These are phyloP conservation scores for Oeneis ivallda DNA, from an alignment of 2,888 invertebrate species.

Conservation along the genomic window DNA sequence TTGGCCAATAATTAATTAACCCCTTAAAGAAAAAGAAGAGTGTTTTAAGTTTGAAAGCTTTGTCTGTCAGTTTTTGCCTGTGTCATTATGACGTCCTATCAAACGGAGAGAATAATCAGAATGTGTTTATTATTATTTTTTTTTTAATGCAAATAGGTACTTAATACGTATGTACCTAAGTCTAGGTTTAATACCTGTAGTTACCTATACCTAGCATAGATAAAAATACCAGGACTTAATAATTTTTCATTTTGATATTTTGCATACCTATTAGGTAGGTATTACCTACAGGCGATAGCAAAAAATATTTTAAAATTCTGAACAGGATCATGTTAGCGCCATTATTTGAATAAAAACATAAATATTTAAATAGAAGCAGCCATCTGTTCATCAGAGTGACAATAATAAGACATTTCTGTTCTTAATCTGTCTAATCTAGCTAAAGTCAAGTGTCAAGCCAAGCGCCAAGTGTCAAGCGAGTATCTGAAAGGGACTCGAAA, in stretches of 20 bases:
- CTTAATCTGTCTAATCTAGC: constrained; percentile 1
- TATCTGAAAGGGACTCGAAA: neutral
- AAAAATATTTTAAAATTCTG: neutral
- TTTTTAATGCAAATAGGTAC: too few relatives aligned
- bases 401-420: constrained; percentile 12
- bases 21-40: too few relatives aligned
- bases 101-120: too few relatives aligned
- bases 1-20: too few relatives aligned
- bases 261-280: neutral
- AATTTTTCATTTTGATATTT: neutral
- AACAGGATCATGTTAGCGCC: neutral
- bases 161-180: too few relatives aligned
- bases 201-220: too few relatives aligned
- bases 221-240: too few relatives aligned
- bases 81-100: too few relatives aligned
- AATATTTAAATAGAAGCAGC: constrained; percentile 6
- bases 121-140: too few relatives aligned
- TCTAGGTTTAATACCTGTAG: too few relatives aligned
- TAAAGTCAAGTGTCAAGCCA: constrained; percentile 9
- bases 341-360: constrained; percentile 8
- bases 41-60: too few relatives aligned
- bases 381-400: constrained; percentile 5
- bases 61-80: too few relatives aligned
- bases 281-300: neutral
- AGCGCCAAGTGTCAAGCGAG: constrained; percentile 8